Evolutionary conservation across 2,797 vertebrate species (phyloP).

Genomic region (Thalassophryne amazonica): DNA sequence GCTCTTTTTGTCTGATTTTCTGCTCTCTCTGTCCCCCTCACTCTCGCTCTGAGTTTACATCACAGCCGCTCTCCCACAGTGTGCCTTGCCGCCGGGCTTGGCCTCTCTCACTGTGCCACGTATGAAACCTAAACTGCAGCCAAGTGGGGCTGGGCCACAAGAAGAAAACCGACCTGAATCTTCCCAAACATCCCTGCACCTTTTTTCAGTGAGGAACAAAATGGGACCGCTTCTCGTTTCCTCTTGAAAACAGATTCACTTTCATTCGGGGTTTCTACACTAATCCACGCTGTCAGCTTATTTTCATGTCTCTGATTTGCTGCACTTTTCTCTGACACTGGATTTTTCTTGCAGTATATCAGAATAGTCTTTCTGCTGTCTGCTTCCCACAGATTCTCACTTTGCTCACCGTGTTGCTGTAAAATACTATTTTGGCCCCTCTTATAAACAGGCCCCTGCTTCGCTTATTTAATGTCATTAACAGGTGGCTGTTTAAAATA

Average conservation of each 20-base stretch:
- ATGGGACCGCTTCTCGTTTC: conserved; percentile 17
- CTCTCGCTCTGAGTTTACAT: conserved; percentile 34
- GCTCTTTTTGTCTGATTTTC: conserved; percentile 37
- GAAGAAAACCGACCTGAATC: conserved; percentile 24
- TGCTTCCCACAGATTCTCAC: conserved; percentile 10
- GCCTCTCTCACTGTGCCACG: conserved; percentile 46
- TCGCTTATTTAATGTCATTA: conserved; percentile 79
- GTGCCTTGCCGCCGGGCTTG: conserved; percentile 23
- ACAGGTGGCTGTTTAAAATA: conserved; percentile 84
- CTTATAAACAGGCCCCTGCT: conserved; percentile 60
- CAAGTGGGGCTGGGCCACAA: conserved; percentile 28
- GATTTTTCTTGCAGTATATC: no score
- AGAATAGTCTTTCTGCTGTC: conserved; percentile 1
- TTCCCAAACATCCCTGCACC: conserved; percentile 25
- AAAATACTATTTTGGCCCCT: conserved; percentile 32
- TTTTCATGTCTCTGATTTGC: no score
- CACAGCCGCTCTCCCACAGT: background rate
- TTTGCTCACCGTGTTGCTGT: conserved; percentile 41
- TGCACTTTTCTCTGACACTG: background rate
- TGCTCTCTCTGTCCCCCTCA: conserved; percentile 23
- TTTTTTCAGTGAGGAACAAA: conserved; percentile 25
- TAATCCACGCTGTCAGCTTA: no score
- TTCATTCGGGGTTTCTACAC: background rate
- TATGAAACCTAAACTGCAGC: conserved; percentile 62
- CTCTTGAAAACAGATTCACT: background rate